Percentiles rank a stretch among this genome's conserved stretches.
Evolutionary conservation across 2,888 invertebrate genomes (phyloP).

Genomic region (Eupeodes luniger): DNA sequence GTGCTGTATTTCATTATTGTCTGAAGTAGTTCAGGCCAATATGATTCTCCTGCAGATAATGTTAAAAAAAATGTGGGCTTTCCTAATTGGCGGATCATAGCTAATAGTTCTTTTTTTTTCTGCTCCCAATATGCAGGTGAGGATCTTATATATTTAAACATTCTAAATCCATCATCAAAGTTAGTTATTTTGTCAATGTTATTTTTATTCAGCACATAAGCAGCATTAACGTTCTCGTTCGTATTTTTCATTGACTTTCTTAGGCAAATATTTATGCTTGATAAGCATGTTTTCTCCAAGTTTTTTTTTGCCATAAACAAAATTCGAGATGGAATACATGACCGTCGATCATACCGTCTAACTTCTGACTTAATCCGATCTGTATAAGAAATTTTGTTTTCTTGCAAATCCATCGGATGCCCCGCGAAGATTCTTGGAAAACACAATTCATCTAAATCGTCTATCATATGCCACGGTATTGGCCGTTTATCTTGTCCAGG

Average conservation of each 20-base stretch:
- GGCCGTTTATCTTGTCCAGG: neutral
- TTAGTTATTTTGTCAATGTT: neutral
- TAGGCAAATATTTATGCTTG: neutral
- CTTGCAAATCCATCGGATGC: no score
- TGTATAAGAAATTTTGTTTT: neutral
- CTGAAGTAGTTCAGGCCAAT: neutral
- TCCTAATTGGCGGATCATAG: neutral
- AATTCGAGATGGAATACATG: neutral
- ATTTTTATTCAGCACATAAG: neutral
- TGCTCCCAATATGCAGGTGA: no score
- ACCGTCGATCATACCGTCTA: neutral
- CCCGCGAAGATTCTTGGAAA: no score
- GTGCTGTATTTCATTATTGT: no score
- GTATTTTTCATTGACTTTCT: neutral
- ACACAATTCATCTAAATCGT: neutral
- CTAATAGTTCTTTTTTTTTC: no score
- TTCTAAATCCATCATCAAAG: slow-evolving; percentile 3
- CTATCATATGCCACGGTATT: neutral
- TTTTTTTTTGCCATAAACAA: neutral
- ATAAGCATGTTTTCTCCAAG: neutral
- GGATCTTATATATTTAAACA: neutral
- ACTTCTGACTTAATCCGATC: neutral
- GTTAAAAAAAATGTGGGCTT: no score
- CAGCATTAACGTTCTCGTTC: neutral
- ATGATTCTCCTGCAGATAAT: neutral